phyloP scores from a whole-genome alignment of 2,113 vertebrate genomes.

The Pelecanoides urinatrix region DNA sequence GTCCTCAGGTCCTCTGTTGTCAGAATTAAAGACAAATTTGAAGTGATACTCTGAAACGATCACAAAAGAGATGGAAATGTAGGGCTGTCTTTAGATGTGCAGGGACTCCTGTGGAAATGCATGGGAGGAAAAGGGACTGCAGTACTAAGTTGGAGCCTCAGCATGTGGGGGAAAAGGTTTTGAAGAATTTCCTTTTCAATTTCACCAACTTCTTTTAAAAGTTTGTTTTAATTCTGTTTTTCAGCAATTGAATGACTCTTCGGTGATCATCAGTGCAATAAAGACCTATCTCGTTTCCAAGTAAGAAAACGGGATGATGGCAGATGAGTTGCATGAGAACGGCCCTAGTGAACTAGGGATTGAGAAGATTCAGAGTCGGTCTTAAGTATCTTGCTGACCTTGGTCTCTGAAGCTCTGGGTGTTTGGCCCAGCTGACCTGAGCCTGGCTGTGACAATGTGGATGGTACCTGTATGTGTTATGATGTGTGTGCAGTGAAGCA shows the following conservation, averaged over 20 bases:
- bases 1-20: background rate
- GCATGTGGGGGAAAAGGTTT: background rate
- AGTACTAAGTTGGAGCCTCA: background rate
- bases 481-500: background rate
- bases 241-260: constrained; percentile 97
- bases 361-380: background rate
- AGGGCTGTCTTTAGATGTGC: background rate
- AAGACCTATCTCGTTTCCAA: constrained; percentile 85
- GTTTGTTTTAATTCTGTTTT: background rate
- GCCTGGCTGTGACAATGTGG: background rate
- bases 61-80: background rate
- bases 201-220: background rate
- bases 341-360: background rate
- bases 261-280: constrained; percentile 92
- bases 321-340: background rate
- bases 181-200: background rate
- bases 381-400: background rate
- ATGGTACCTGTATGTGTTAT: background rate
- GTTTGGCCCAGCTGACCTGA: background rate
- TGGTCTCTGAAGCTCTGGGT: background rate
- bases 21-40: background rate
- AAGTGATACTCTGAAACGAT: background rate
- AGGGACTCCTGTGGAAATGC: background rate
- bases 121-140: background rate
- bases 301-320: constrained; percentile 71